Percentiles rank a stretch among this genome's conserved stretches.
These are phyloP conservation scores for Sapayoa aenigma DNA, from an alignment of 2,113 vertebrate genomes.

Conservation along the genomic window DNA sequence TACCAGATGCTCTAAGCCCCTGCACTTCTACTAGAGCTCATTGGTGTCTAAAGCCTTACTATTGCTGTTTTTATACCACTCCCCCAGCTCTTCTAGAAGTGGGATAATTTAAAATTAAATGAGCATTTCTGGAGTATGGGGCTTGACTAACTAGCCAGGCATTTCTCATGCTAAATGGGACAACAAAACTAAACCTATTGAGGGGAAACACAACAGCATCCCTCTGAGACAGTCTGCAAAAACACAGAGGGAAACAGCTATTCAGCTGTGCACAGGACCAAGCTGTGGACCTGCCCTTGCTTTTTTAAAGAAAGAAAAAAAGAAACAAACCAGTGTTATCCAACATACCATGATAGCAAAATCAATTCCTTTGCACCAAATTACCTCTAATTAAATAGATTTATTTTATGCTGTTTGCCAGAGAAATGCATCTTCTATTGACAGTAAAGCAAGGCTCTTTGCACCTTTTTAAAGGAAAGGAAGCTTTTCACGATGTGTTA, in stretches of 20 bases:
- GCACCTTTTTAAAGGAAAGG: neutral
- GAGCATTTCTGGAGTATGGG: neutral
- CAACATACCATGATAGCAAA: neutral
- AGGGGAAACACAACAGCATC: neutral
- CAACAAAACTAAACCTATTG: neutral
- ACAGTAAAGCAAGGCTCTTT: neutral
- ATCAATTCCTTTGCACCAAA: constrained; percentile 46
- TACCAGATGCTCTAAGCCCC: neutral
- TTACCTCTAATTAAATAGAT: constrained; percentile 43
- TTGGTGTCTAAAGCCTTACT: neutral
- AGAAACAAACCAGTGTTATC: neutral
- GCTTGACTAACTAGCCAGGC: neutral
- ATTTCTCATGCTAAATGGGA: neutral
- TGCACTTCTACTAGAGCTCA: neutral
- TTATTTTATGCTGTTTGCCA: neutral
- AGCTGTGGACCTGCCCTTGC: neutral
- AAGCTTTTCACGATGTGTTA: neutral
- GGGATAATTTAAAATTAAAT: neutral
- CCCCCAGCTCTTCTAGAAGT: neutral
- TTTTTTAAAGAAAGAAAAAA: neutral
- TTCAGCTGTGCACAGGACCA: neutral
- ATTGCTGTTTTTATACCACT: neutral
- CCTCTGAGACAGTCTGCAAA: neutral
- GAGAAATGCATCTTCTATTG: constrained; percentile 17
- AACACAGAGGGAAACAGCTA: neutral